phyloP scores from a whole-genome alignment of 2,888 invertebrate genomes.

The Noctua comes region DNA sequence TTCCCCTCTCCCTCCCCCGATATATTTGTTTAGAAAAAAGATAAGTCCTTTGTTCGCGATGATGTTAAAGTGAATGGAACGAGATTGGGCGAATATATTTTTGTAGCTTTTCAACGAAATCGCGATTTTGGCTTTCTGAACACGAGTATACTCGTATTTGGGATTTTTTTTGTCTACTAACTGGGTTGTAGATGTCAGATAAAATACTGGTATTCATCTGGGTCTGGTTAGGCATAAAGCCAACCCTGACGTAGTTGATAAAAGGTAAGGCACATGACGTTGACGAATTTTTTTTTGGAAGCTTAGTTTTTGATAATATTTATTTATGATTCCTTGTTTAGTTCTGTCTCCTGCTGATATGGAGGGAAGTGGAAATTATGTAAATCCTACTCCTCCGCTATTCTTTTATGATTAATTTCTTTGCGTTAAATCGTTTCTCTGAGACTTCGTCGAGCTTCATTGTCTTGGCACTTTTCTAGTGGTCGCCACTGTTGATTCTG shows the following conservation, averaged over 20 bases:
- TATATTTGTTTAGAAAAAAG: constrained; percentile 52
- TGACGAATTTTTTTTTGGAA: too few relatives aligned
- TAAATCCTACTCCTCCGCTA: too few relatives aligned
- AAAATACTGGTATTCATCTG: not conserved
- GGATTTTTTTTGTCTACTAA: not conserved
- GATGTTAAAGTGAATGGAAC: constrained; percentile 31
- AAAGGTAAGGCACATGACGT: too few relatives aligned
- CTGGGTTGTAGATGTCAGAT: not conserved
- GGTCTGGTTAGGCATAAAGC: not conserved
- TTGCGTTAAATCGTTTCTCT: too few relatives aligned
- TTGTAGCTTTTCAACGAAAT: constrained; percentile 17
- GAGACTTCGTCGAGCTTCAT: too few relatives aligned
- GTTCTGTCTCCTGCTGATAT: too few relatives aligned
- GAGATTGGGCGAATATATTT: constrained; percentile 27
- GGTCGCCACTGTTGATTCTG: too few relatives aligned
- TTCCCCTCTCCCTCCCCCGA: not conserved
- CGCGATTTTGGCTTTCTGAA: not conserved
- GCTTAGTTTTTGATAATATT: too few relatives aligned
- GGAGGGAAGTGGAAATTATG: too few relatives aligned
- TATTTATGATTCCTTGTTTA: too few relatives aligned
- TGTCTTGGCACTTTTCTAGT: too few relatives aligned
- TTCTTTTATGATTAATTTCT: too few relatives aligned
- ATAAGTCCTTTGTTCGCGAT: constrained; percentile 51
- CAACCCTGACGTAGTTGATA: not conserved
- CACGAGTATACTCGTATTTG: not conserved